phyloP scores from a whole-genome alignment of 2,888 invertebrate genomes.

The Pelosia muscerda region DNA sequence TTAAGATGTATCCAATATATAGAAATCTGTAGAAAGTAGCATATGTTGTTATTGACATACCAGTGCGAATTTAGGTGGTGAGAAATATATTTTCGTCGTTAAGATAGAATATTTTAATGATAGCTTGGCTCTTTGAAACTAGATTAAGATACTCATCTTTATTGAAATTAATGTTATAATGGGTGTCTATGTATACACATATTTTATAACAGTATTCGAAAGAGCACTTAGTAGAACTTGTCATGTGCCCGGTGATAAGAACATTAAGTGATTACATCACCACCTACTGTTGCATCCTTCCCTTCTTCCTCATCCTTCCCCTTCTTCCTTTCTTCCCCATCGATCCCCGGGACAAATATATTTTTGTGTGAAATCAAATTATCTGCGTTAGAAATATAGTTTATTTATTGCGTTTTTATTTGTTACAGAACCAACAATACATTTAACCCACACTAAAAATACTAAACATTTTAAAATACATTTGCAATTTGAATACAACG shows the following conservation, averaged over 20 bases:
- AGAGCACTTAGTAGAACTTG: not conserved
- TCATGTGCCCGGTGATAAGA: not conserved
- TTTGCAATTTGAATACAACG: not conserved
- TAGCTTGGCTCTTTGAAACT: not conserved
- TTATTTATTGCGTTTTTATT: too few species aligned
- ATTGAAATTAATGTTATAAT: not conserved
- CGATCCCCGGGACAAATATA: too few species aligned
- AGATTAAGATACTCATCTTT: not conserved
- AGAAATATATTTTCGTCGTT: conserved; percentile 35
- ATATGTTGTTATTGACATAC: conserved; percentile 29
- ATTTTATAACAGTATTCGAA: not conserved
- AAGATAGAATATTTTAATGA: conserved; percentile 18
- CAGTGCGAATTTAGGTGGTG: conserved; percentile 23
- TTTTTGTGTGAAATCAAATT: too few species aligned
- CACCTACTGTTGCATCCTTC: too few species aligned
- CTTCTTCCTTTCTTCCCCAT: too few species aligned
- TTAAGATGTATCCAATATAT: conserved; percentile 39
- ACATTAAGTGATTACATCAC: not conserved
- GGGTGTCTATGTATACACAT: not conserved
- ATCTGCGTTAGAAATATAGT: too few species aligned
- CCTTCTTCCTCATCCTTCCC: too few species aligned
- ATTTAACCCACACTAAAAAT: too few species aligned
- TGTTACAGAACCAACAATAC: too few species aligned
- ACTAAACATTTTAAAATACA: not conserved
- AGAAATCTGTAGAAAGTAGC: conserved; percentile 49